These are phyloP conservation scores for Leptinotarsa peninsularis DNA, from an alignment of 2,888 invertebrate species.

Conservation along the genomic window DNA sequence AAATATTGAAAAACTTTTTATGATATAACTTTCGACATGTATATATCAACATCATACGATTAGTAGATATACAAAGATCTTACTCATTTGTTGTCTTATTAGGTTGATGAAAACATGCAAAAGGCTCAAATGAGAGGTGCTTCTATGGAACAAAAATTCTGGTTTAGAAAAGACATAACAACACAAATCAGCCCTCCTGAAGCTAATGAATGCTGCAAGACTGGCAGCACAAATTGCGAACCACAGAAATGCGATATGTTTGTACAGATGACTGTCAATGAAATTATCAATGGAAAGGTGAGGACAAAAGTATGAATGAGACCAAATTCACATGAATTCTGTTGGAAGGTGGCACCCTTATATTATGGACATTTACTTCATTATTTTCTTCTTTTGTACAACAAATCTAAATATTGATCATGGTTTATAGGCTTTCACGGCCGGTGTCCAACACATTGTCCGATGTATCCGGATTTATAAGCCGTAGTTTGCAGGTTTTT, in stretches of 20 bases:
- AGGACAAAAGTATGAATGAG: constrained; percentile 20
- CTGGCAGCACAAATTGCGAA: constrained; percentile 54
- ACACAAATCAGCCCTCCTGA: constrained; percentile 67
- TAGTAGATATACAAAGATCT: too few species aligned
- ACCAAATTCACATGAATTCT: too few species aligned
- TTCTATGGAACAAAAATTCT: constrained; percentile 85
- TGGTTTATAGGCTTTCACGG: too few species aligned
- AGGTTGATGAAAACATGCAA: constrained; percentile 96
- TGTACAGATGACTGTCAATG: constrained; percentile 89
- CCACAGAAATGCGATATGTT: constrained; percentile 69
- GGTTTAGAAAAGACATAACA: constrained; percentile 88
- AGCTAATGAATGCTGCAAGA: constrained; percentile 63
- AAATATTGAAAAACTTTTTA: constrained; percentile 10
- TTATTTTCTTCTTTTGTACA: too few species aligned
- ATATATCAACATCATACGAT: too few species aligned
- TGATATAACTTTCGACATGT: background rate
- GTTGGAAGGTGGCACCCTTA: too few species aligned
- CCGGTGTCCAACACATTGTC: too few species aligned
- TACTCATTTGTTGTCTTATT: constrained; percentile 57
- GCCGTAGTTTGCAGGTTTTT: too few species aligned
- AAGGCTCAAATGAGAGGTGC: constrained; percentile 94
- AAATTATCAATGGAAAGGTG: constrained; percentile 97
- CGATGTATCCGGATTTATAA: too few species aligned
- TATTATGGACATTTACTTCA: too few species aligned
- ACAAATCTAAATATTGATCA: too few species aligned